phyloP scores from a whole-genome alignment of 2,113 vertebrate species.

The Sceloporus undulatus region DNA sequence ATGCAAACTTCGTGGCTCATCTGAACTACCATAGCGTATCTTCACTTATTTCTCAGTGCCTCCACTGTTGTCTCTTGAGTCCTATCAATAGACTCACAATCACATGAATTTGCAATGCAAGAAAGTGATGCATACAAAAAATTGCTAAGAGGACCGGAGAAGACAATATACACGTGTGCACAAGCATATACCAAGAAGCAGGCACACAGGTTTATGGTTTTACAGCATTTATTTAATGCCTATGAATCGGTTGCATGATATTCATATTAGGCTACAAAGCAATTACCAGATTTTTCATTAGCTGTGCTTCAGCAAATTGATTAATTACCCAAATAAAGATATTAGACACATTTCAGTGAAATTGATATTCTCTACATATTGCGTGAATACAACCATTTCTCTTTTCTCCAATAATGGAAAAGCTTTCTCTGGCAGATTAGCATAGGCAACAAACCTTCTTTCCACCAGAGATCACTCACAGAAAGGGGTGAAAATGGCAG shows the following conservation, averaged over 20 bases:
- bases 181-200: not conserved
- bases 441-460: too few species aligned
- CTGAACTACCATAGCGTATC: too few species aligned
- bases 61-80: too few species aligned
- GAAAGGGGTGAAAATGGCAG: too few species aligned
- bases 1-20: too few species aligned
- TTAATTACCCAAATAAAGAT: conserved; percentile 8
- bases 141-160: not conserved
- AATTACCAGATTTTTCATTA: not conserved
- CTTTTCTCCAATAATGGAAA: not conserved
- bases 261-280: not conserved
- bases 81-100: not conserved
- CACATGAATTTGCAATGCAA: not conserved
- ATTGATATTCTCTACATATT: not conserved
- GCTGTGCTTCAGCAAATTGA: not conserved
- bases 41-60: not conserved
- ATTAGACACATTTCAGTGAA: not conserved
- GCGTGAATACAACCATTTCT: not conserved
- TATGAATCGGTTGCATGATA: not conserved
- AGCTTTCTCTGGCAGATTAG: not conserved
- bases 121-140: not conserved
- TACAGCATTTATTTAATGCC: not conserved
- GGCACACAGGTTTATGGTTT: not conserved
- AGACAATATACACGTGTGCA: not conserved
- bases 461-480: too few species aligned